Evolutionary conservation across 1,140 invertebrate species (phyloP).

Genomic region (Drosophila pachea): DNA sequence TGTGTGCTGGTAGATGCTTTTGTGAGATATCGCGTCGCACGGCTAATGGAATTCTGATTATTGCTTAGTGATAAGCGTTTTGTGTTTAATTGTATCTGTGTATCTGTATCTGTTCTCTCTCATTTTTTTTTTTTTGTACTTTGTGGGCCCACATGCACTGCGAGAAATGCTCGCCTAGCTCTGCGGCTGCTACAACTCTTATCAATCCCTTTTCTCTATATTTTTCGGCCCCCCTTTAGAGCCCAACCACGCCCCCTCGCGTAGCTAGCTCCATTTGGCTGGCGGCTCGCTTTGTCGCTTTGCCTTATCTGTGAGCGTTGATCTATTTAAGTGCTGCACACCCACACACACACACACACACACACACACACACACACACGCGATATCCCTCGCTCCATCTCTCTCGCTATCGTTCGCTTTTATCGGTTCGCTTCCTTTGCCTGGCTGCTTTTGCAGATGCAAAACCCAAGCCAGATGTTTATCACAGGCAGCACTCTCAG

Average conservation of each 20-base stretch:
- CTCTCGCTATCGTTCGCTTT: conserved; percentile 30
- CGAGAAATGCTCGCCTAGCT: background rate
- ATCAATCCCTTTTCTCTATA: conserved; percentile 32
- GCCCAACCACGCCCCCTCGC: background rate
- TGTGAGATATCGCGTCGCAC: conserved; percentile 76
- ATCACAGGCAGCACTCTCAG: conserved; percentile 36
- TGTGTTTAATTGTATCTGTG: conserved; percentile 79
- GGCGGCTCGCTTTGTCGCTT: conserved; percentile 53
- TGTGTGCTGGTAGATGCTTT: conserved; percentile 68
- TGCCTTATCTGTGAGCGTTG: conserved; percentile 56
- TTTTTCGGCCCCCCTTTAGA: conserved; percentile 13
- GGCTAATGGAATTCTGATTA: conserved; percentile 79
- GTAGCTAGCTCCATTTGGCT: background rate
- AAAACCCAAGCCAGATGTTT: conserved; percentile 48
- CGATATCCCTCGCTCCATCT: background rate
- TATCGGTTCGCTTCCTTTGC: conserved; percentile 76
- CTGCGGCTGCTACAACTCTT: conserved; percentile 6
- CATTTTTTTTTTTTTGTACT: background rate
- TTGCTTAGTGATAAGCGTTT: conserved; percentile 79
- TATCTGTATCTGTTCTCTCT: conserved; percentile 62
- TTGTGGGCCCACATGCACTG: conserved; percentile 18
- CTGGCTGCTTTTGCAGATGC: conserved; percentile 70
- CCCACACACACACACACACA: background rate
- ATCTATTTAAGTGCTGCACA: conserved; percentile 76
- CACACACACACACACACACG: background rate